phyloP scores from a whole-genome alignment of 1,140 invertebrate species.

The Lepidurus packardi region DNA sequence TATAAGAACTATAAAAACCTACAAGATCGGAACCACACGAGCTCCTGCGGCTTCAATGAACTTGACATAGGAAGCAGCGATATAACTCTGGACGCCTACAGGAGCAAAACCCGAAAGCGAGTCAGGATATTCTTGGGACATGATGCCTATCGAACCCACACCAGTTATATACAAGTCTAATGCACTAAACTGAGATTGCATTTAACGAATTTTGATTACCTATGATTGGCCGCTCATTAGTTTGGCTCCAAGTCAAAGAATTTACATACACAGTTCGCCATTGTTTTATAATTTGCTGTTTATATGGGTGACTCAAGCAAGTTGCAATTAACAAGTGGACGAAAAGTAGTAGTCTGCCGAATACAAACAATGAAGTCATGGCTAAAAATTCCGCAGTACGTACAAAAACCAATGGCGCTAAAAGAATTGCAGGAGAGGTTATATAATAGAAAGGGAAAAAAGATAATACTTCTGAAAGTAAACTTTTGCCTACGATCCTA shows the following conservation, averaged over 20 bases:
- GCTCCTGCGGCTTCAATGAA: conserved; percentile 74
- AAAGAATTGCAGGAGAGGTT: background rate
- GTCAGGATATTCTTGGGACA: conserved; percentile 40
- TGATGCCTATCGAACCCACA: conserved; percentile 38
- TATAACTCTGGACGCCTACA: conserved; percentile 50
- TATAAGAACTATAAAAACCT: conserved; percentile 37
- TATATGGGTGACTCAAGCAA: background rate
- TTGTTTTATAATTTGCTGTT: background rate
- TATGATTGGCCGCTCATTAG: background rate
- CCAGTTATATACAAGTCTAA: background rate
- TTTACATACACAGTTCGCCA: background rate
- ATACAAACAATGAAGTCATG: background rate
- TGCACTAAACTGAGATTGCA: background rate
- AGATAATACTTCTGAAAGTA: background rate
- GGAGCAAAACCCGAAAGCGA: conserved; percentile 25
- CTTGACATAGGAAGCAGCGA: conserved; percentile 81
- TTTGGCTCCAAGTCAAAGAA: background rate
- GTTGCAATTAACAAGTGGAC: background rate
- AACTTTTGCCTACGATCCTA: background rate
- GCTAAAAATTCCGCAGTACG: background rate
- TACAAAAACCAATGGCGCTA: background rate
- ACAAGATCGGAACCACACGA: conserved; percentile 76
- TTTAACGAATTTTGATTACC: background rate
- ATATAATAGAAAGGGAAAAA: background rate
- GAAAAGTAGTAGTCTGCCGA: background rate